Evolutionary conservation across 2,888 invertebrate genomes (phyloP).

Genomic region (Folsomia manolachei): DNA sequence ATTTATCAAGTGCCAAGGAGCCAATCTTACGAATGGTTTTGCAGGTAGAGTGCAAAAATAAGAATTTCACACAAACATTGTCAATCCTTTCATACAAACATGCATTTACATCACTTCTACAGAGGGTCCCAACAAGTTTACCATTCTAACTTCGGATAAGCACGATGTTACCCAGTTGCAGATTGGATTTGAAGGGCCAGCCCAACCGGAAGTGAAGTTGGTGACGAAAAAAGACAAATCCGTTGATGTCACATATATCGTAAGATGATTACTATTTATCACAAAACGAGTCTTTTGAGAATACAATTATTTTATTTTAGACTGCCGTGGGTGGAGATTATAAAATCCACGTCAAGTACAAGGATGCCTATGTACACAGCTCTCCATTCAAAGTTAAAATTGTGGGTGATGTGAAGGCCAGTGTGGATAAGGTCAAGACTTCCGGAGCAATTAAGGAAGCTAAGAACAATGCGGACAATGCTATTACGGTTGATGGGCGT

Average conservation of each 20-base stretch:
- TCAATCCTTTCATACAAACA: too few species aligned
- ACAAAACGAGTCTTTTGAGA: too few species aligned
- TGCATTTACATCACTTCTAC: too few species aligned
- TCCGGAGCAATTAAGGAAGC: conserved; percentile 30
- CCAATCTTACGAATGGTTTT: conserved; percentile 33
- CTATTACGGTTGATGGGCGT: conserved; percentile 30
- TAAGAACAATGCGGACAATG: conserved; percentile 21
- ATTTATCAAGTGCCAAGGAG: conserved; percentile 31
- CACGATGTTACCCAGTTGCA: conserved; percentile 31
- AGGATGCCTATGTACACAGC: conserved; percentile 29
- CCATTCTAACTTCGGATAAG: conserved; percentile 26
- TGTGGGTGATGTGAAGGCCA: conserved; percentile 33
- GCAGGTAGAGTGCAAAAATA: too few species aligned
- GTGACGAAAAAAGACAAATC: conserved; percentile 36
- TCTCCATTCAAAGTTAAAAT: conserved; percentile 33
- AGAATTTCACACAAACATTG: not conserved
- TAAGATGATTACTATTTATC: too few species aligned
- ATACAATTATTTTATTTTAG: too few species aligned
- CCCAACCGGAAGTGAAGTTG: conserved; percentile 35
- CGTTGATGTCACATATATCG: conserved; percentile 32
- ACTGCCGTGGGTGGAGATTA: conserved; percentile 35
- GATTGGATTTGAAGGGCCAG: conserved; percentile 21
- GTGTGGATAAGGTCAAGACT: conserved; percentile 30
- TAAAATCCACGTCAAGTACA: conserved; percentile 36
- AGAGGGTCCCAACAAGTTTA: conserved; percentile 39